These are phyloP conservation scores for Meliscaeva auricollis DNA, from an alignment of 2,888 invertebrate genomes.

Conservation along the genomic window DNA sequence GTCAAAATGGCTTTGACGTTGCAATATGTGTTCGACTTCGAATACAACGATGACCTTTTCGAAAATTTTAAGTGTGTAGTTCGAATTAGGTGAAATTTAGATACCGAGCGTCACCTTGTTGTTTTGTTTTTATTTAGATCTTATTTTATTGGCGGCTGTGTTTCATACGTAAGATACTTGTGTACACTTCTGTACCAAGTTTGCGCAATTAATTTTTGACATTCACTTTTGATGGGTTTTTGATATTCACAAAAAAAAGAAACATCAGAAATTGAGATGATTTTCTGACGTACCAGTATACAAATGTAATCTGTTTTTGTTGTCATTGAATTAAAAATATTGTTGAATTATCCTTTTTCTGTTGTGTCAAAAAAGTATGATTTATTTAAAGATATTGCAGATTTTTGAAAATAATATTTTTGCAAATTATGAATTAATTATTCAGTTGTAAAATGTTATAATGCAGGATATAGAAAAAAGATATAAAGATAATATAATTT, in stretches of 20 bases:
- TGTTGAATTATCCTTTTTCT: not conserved
- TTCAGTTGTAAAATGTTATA: not conserved
- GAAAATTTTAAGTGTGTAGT: slow-evolving; percentile 7
- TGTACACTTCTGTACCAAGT: too few species aligned
- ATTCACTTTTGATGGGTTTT: slow-evolving; percentile 11
- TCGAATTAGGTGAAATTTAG: slow-evolving; percentile 18
- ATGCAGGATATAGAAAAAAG: not conserved
- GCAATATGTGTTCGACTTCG: too few species aligned
- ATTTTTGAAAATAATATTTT: slow-evolving; percentile 24
- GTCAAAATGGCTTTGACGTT: slow-evolving; percentile 41
- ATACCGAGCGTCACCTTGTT: slow-evolving; percentile 28
- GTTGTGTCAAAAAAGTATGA: slow-evolving; percentile 9
- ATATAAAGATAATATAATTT: not conserved
- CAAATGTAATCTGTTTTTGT: slow-evolving; percentile 27
- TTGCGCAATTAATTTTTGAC: slow-evolving; percentile 56
- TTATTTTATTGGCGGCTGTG: slow-evolving; percentile 22
- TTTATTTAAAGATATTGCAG: not conserved
- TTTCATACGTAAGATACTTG: not conserved
- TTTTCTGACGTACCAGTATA: slow-evolving; percentile 67
- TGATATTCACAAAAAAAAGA: slow-evolving; percentile 3
- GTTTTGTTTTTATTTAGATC: slow-evolving; percentile 44
- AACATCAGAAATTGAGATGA: slow-evolving; percentile 43
- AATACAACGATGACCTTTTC: slow-evolving; percentile 48
- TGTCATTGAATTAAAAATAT: slow-evolving; percentile 70
- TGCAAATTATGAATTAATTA: not conserved